Conservation (phyloP, 1,140 invertebrate genomes). For the Dendroctonus ponderosae region DNA sequence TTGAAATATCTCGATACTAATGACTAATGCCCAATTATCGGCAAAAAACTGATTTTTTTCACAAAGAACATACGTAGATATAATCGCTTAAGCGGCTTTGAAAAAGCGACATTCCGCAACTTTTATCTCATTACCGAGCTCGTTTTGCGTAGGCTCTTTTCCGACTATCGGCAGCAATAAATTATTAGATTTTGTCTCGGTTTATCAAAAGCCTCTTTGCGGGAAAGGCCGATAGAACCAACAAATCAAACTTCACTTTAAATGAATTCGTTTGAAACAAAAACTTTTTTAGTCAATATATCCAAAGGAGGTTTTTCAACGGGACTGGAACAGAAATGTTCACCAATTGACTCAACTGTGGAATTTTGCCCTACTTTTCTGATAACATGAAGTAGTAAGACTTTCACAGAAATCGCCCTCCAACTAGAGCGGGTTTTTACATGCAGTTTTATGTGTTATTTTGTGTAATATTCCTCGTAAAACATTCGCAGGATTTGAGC, state of each 20-base stretch:
- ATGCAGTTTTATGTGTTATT: slow-evolving; percentile 2
- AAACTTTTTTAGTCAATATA: too few species aligned
- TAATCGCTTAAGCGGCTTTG: background rate
- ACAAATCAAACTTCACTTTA: too few species aligned
- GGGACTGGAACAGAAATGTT: background rate
- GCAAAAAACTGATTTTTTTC: background rate
- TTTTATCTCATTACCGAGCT: slow-evolving; percentile 8
- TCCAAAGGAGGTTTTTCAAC: background rate
- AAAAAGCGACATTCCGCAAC: background rate
- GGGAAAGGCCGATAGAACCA: background rate
- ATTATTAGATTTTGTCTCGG: slow-evolving; percentile 5
- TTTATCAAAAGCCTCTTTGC: slow-evolving; percentile 3
- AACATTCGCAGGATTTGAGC: slow-evolving; percentile 1
- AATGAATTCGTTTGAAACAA: too few species aligned
- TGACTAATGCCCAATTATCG: too few species aligned
- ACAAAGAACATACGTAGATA: background rate
- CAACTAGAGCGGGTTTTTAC: background rate
- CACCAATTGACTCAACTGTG: background rate
- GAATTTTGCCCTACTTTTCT: background rate
- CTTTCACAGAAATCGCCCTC: too few species aligned
- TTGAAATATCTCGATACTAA: too few species aligned
- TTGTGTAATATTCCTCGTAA: background rate
- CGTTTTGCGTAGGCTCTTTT: background rate
- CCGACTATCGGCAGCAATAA: slow-evolving; percentile 1
- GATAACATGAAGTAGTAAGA: background rate